Evolutionary conservation across 2,797 vertebrate genomes (phyloP).

Genomic region (Lophotriccus pileatus): DNA sequence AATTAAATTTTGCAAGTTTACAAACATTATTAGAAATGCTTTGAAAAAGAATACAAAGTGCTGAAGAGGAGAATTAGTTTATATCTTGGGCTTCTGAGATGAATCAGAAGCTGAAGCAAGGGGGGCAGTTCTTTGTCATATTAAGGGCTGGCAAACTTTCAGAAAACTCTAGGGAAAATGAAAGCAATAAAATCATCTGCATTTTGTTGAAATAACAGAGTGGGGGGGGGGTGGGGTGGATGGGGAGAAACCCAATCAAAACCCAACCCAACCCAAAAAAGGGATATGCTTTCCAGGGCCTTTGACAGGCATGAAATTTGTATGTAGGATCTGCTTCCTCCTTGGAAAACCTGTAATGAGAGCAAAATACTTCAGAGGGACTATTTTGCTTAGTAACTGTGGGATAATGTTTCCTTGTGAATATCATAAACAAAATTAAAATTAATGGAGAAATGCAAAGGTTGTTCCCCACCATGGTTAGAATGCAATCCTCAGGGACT

Average conservation of each 20-base stretch:
- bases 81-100: background rate
- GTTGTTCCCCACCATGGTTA: background rate
- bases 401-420: background rate
- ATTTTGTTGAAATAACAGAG: background rate
- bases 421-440: background rate
- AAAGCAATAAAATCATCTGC: background rate
- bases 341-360: background rate
- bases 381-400: background rate
- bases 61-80: background rate
- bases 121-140: background rate
- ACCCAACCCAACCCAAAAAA: background rate
- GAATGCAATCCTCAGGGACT: background rate
- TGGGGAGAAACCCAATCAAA: background rate
- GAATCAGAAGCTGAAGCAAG: background rate
- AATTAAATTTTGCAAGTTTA: background rate
- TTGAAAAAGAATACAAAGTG: background rate
- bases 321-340: background rate
- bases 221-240: rapidly evolving
- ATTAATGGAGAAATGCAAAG: background rate
- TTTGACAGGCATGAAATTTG: background rate
- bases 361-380: background rate
- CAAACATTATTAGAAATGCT: background rate
- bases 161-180: background rate
- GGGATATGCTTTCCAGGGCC: background rate
- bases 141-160: background rate